Evolutionary conservation across 2,888 invertebrate species (phyloP).

Genomic region (Apodemia duryi): DNA sequence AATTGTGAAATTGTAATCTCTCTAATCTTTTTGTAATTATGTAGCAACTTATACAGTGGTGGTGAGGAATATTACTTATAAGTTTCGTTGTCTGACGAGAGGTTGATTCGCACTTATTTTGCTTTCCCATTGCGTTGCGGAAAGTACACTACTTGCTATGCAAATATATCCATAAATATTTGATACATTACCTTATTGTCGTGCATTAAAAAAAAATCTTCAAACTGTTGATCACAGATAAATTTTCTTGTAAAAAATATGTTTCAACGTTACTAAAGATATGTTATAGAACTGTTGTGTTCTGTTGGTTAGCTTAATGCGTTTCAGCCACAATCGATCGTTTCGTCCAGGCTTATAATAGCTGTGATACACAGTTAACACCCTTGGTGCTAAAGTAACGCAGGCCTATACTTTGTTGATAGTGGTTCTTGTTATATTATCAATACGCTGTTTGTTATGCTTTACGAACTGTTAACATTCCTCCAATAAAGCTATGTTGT

Average conservation of each 20-base stretch:
- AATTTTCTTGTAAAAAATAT: too few relatives aligned
- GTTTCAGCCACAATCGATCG: not conserved
- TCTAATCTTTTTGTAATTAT: not conserved
- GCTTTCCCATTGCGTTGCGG: too few relatives aligned
- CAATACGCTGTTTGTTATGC: conserved; percentile 66
- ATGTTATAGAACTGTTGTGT: not conserved
- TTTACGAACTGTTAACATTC: conserved; percentile 75
- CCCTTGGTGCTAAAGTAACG: conserved; percentile 67
- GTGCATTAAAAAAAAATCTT: too few relatives aligned
- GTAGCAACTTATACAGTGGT: not conserved
- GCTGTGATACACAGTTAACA: conserved; percentile 52
- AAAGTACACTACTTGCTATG: too few relatives aligned
- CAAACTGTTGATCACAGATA: too few relatives aligned
- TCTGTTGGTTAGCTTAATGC: not conserved
- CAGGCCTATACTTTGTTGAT: conserved; percentile 65
- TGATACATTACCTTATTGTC: too few relatives aligned
- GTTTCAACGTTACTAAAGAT: too few relatives aligned
- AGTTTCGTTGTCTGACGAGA: not conserved
- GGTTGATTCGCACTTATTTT: not conserved
- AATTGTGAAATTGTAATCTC: conserved; percentile 16
- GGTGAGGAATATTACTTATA: not conserved
- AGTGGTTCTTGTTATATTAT: conserved; percentile 65
- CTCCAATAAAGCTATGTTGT: conserved; percentile 72
- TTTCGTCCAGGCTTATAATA: conserved; percentile 29
- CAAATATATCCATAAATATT: too few relatives aligned